These are phyloP conservation scores for Melanerpes aurifrons DNA, from an alignment of 2,113 vertebrate species.

Conservation along the genomic window DNA sequence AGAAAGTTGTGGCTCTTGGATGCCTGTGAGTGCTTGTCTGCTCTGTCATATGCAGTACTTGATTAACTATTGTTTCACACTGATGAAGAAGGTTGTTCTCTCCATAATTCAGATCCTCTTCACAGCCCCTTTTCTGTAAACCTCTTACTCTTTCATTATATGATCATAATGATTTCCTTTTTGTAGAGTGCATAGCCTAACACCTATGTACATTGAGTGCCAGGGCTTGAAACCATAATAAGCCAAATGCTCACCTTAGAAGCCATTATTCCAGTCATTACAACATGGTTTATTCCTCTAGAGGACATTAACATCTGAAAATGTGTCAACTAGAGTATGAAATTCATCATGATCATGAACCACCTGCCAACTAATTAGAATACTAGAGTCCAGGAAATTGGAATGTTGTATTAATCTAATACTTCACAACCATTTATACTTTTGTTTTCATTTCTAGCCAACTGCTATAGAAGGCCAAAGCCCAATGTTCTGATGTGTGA, in stretches of 20 bases:
- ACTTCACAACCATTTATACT: constrained; percentile 49
- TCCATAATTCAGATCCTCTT: constrained; percentile 61
- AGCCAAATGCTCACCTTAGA: constrained; percentile 74
- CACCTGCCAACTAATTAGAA: constrained; percentile 76
- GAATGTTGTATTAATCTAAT: constrained; percentile 44
- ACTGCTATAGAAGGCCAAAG: constrained; percentile 39
- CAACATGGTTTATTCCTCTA: constrained; percentile 73
- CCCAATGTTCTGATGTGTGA: constrained; percentile 30
- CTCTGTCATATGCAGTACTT: constrained; percentile 23
- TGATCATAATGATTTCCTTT: constrained; percentile 67
- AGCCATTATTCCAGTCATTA: constrained; percentile 79
- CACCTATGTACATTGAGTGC: constrained; percentile 67
- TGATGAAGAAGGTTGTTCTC: constrained; percentile 61
- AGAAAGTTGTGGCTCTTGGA: not conserved
- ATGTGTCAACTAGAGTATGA: constrained; percentile 74
- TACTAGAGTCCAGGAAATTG: constrained; percentile 64
- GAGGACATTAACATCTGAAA: constrained; percentile 81
- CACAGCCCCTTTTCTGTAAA: constrained; percentile 55
- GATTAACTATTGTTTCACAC: constrained; percentile 70
- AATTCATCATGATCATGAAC: constrained; percentile 74
- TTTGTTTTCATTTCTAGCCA: constrained; percentile 50
- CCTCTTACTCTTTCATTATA: constrained; percentile 58
- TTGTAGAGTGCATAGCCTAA: constrained; percentile 65
- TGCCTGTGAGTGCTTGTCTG: constrained; percentile 12
- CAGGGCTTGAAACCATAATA: constrained; percentile 73